These are phyloP conservation scores for Tetramorium simillimum DNA, from an alignment of 1,140 invertebrate species.

Conservation along the genomic window DNA sequence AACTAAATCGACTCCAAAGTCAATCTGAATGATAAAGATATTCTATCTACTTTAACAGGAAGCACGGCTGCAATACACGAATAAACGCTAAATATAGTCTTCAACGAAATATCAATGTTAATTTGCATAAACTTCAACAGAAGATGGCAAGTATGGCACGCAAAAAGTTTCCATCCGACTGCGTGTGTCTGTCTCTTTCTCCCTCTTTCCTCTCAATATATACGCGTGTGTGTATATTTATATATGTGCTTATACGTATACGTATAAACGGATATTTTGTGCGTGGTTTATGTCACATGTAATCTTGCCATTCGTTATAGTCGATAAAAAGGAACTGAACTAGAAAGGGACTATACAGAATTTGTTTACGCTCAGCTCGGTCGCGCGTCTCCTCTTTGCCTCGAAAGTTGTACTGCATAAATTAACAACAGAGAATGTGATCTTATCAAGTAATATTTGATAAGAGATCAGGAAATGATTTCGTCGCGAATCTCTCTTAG, in stretches of 20 bases:
- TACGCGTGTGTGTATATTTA: conserved; percentile 13
- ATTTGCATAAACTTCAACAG: neutral
- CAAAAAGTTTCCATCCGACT: conserved; percentile 49
- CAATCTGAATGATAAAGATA: neutral
- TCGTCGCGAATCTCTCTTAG: neutral
- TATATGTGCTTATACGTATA: conserved; percentile 44
- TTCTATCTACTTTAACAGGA: neutral
- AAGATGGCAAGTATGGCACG: conserved; percentile 65
- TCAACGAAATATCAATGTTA: neutral
- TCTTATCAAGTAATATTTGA: conserved; percentile 1
- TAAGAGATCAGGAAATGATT: conserved; percentile 2
- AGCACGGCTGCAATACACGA: neutral
- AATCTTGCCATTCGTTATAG: conserved; percentile 55
- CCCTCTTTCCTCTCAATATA: neutral
- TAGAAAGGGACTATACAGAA: conserved; percentile 37
- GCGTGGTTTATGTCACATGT: conserved; percentile 56
- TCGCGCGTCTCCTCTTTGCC: neutral
- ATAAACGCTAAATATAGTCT: conserved; percentile 9
- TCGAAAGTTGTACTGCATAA: conserved; percentile 14
- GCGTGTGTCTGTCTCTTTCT: neutral
- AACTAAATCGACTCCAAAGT: conserved; percentile 10
- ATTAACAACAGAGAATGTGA: conserved; percentile 30
- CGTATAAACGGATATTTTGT: conserved; percentile 67
- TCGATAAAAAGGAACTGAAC: conserved; percentile 57
- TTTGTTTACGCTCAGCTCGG: conserved; percentile 20